Conservation (phyloP, 2,888 invertebrate genomes). For the Apantesis nais region DNA sequence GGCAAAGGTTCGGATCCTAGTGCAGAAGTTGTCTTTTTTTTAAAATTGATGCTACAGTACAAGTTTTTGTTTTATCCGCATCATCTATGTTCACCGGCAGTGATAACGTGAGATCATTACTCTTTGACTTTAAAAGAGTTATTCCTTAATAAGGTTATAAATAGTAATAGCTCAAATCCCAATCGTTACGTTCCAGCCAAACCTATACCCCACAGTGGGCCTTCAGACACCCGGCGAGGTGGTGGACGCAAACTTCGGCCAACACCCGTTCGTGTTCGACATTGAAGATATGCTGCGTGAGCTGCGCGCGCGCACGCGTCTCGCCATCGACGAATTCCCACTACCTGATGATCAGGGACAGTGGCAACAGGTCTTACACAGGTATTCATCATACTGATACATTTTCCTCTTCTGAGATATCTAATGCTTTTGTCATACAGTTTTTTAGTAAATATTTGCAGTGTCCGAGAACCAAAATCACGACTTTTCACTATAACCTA, state of each 20-base stretch:
- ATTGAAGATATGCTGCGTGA: conserved; percentile 98
- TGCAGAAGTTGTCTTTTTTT: no score
- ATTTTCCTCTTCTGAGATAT: no score
- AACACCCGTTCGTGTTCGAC: conserved; percentile 98
- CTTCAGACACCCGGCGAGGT: conserved; percentile 99
- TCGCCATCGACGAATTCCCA: conserved; percentile 94
- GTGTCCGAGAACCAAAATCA: no score
- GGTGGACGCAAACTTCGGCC: conserved; percentile 99
- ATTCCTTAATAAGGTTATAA: no score
- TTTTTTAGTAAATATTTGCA: no score
- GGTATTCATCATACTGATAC: conserved; percentile 80
- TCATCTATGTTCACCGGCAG: no score
- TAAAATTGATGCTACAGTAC: no score
- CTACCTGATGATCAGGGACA: conserved; percentile 94
- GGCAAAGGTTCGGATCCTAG: no score
- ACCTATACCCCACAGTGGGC: conserved; percentile 99
- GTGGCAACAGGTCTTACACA: conserved; percentile 96
- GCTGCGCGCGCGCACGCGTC: conserved; percentile 92
- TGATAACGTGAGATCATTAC: neutral
- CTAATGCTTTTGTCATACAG: no score
- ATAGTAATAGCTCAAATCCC: neutral
- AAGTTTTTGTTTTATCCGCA: no score
- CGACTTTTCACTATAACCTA: no score
- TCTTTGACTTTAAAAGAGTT: no score
- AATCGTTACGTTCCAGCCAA: conserved; percentile 87